Conservation (phyloP, 2,797 vertebrate species). For the Anabas testudineus region DNA sequence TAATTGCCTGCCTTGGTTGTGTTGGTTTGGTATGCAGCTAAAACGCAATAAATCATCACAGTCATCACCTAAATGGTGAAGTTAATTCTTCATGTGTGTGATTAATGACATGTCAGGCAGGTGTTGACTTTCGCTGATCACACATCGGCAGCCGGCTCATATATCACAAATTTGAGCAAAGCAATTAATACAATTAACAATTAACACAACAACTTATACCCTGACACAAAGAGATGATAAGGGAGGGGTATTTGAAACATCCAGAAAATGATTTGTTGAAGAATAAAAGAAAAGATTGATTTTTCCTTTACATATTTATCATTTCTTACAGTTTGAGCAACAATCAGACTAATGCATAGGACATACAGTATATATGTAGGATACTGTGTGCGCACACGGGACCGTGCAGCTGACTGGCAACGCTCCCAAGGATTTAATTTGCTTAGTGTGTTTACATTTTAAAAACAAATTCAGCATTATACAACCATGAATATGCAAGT, state of each 20-base stretch:
- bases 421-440: slow-evolving; percentile 6
- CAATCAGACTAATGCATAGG: slow-evolving; percentile 56
- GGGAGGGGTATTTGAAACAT: background rate
- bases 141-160: slow-evolving; percentile 23
- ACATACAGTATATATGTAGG: no score
- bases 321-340: slow-evolving; percentile 30
- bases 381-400: background rate
- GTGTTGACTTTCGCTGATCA: slow-evolving; percentile 42
- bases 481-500: slow-evolving; percentile 9
- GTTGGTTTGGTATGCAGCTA: slow-evolving; percentile 21
- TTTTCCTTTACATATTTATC: background rate
- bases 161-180: slow-evolving; percentile 15
- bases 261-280: background rate
- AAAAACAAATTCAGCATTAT: slow-evolving; percentile 11
- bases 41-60: slow-evolving; percentile 43
- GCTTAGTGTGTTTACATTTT: slow-evolving; percentile 26
- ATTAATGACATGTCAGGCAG: slow-evolving; percentile 40
- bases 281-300: background rate
- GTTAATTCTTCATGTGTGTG: slow-evolving; percentile 17
- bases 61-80: background rate
- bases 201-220: background rate
- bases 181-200: background rate
- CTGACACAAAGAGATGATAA: background rate
- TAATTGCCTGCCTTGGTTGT: background rate
- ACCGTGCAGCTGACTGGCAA: background rate